A percentile compares a stretch with the other conserved stretches of the same genome.
phyloP scores from a whole-genome alignment of 1,140 invertebrate species.

The Trichonephila clavata region DNA sequence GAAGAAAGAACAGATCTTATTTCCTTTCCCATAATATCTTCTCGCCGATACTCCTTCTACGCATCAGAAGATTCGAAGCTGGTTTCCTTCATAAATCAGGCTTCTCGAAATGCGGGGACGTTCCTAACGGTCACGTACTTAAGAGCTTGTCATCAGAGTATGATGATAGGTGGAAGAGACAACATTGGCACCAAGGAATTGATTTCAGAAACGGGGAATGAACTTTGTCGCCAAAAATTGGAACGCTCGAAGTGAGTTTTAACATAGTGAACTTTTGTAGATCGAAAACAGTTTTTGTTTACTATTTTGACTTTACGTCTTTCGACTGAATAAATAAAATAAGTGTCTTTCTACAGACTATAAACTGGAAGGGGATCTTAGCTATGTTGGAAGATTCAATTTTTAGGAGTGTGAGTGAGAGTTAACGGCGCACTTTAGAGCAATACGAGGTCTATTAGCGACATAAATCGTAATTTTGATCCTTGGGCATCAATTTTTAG shows the following conservation, averaged over 20 bases:
- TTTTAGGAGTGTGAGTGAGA: too few species aligned
- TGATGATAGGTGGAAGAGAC: not conserved
- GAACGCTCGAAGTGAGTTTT: too few species aligned
- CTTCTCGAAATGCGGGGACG: not conserved
- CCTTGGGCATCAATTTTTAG: too few species aligned
- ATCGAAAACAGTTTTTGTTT: not conserved
- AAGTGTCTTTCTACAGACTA: not conserved
- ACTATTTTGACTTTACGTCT: not conserved
- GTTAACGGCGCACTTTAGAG: too few species aligned
- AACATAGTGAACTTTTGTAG: too few species aligned
- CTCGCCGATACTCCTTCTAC: not conserved
- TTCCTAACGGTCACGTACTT: not conserved
- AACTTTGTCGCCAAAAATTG: not conserved
- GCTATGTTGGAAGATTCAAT: too few species aligned
- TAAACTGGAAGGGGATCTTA: not conserved
- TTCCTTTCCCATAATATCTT: slow-evolving; percentile 17
- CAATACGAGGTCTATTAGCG: too few species aligned
- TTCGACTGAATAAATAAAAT: not conserved
- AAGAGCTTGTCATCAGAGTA: not conserved
- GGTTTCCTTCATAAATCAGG: slow-evolving; percentile 34
- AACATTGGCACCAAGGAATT: slow-evolving; percentile 2
- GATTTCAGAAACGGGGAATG: not conserved
- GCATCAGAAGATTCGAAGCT: not conserved
- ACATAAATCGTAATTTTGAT: too few species aligned
- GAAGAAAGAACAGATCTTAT: slow-evolving; percentile 23